Percentiles rank a stretch among this genome's conserved stretches.
phyloP scores from a whole-genome alignment of 2,113 vertebrate genomes.

The Mesoclemmys tuberculata region DNA sequence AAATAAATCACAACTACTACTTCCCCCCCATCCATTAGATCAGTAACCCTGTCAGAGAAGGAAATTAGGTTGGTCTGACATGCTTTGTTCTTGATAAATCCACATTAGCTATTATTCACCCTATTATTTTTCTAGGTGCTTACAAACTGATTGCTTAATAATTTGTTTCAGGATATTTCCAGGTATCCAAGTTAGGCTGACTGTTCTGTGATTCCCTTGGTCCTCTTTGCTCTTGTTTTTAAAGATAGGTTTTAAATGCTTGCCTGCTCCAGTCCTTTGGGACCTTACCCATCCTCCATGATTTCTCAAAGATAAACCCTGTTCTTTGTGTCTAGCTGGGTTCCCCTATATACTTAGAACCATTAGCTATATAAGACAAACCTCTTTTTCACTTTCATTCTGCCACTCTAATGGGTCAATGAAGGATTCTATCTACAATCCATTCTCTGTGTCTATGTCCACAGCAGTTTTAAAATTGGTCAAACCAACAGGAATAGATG shows the following conservation, averaged over 20 bases:
- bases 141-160: neutral
- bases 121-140: neutral
- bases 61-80: neutral
- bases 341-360: slow-evolving; percentile 23
- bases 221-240: neutral
- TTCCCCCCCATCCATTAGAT: too few relatives aligned
- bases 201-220: neutral
- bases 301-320: neutral
- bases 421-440: neutral
- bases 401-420: slow-evolving; percentile 21
- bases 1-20: too few relatives aligned
- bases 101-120: neutral
- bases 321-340: slow-evolving; percentile 8
- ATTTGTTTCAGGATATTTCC: neutral
- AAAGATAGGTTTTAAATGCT: neutral
- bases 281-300: neutral
- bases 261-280: neutral
- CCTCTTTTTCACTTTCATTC: slow-evolving; percentile 8
- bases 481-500: neutral
- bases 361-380: slow-evolving; percentile 60
- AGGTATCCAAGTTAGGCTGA: neutral
- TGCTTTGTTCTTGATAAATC: neutral
- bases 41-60: neutral
- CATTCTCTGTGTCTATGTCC: neutral
- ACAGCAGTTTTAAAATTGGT: neutral